phyloP scores from a whole-genome alignment of 2,113 vertebrate species.

The Platycercus adscitus region DNA sequence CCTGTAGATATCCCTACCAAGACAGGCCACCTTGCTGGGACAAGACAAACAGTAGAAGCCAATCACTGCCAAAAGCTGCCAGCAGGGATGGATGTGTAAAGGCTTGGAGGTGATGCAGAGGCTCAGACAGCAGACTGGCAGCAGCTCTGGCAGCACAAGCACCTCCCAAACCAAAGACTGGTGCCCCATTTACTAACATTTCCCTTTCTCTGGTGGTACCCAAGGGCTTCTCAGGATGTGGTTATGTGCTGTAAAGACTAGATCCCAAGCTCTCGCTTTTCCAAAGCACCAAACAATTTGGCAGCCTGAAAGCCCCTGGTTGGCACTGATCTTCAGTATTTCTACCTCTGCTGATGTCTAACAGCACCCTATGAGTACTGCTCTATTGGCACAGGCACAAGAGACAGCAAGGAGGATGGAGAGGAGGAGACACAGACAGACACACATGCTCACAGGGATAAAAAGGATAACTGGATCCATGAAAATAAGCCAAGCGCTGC shows the following conservation, averaged over 20 bases:
- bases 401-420: not conserved
- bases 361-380: not conserved
- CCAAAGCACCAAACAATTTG: not conserved
- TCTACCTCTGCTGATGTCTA: not conserved
- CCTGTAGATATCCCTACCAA: not conserved
- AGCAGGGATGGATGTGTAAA: not conserved
- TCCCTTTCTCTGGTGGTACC: not conserved
- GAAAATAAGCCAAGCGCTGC: conserved; percentile 65
- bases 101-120: not conserved
- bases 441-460: conserved; percentile 27
- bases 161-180: not conserved
- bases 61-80: not conserved
- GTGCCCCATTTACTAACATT: not conserved
- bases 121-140: not conserved
- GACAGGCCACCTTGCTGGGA: not conserved
- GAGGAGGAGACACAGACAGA: conserved; percentile 28
- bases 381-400: not conserved
- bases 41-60: not conserved
- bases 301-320: not conserved
- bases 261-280: not conserved
- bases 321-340: not conserved
- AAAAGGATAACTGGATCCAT: conserved; percentile 67
- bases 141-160: not conserved
- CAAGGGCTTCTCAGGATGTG: not conserved
- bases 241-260: not conserved